Evolutionary conservation across 2,797 vertebrate species (phyloP), one percentile per base, ranked within the genome.

Genomic region (Cossypha niveicapilla): DNA sequence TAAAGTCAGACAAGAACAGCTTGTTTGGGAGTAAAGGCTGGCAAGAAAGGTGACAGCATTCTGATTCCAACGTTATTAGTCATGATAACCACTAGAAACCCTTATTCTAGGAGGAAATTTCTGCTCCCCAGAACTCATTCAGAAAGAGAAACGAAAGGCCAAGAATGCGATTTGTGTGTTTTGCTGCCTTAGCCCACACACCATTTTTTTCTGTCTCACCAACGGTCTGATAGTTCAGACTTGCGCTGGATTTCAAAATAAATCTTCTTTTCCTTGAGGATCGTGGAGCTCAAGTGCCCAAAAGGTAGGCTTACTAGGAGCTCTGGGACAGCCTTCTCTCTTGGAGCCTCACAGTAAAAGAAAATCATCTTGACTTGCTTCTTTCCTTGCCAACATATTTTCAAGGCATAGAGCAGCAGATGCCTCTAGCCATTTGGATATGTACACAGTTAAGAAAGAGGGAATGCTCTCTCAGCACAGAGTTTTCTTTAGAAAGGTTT

Each of bases 31-130:
- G 16, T 4, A 28, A 86, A 62, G 27, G 27, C 7, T 10, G 42
- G 45, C 79, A 94, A 42, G 47, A 68, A 67, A 54, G 30, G 66
- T 0, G 7, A 71, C 2, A 4, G 13, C 16, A 48, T 63, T 86
- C 54, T 37, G 62, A 84, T 75, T 70, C 51, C 74, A 62, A 22
- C 0, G 0, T 22, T 78, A 70, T 32, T 72, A 70, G 45, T 86
- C 56, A 77, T 8, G 42, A 61, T 28, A 72, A 76, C 16, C 13
- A 42, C 23, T 13, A 72, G 47, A 73, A 88, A 66, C n/a, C 48
- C 47, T 51, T 76, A 21, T 35, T 42, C 53, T 32, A 28, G 18
- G 25, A 86, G 41, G n/a, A 91, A 94, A 95, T 47, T 67, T 73
- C 56, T 47, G 15, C 37, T 85, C 32, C 22, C 42, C 15, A 0